Conservation (phyloP, 1,140 invertebrate species). For the Calliphora vicina region DNA sequence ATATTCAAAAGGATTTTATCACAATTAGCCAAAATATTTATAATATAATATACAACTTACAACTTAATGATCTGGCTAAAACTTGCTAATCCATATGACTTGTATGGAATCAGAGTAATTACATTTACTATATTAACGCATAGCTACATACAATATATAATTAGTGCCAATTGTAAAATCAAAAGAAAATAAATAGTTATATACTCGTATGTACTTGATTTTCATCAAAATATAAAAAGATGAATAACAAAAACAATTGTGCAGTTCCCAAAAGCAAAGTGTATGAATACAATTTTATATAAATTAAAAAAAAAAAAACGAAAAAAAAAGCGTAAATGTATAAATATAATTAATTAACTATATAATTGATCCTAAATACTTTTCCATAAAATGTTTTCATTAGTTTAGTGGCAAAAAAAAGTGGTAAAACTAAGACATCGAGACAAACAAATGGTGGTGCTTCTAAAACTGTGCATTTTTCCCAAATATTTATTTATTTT, state of each 20-base stretch:
- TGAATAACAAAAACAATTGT: background rate
- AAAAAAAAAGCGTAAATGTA: background rate
- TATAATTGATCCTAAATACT: background rate
- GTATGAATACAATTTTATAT: background rate
- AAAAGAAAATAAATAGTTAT: no score
- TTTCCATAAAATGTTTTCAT: background rate
- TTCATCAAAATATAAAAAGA: no score
- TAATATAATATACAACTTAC: no score
- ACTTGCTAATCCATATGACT: no score
- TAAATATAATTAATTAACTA: background rate
- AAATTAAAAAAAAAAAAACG: background rate
- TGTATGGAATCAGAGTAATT: no score
- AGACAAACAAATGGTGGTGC: background rate
- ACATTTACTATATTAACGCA: no score
- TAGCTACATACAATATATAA: background rate
- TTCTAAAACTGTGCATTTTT: background rate
- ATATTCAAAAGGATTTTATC: no score
- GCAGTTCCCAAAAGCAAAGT: background rate
- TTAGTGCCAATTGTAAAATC: background rate
- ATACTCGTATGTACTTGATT: no score
- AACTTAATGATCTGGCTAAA: no score
- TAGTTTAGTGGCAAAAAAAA: background rate
- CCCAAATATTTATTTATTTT: background rate
- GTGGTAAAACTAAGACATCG: background rate
- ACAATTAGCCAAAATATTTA: no score